Conservation (phyloP, 1,140 invertebrate species). For the Drosophila insularis region DNA sequence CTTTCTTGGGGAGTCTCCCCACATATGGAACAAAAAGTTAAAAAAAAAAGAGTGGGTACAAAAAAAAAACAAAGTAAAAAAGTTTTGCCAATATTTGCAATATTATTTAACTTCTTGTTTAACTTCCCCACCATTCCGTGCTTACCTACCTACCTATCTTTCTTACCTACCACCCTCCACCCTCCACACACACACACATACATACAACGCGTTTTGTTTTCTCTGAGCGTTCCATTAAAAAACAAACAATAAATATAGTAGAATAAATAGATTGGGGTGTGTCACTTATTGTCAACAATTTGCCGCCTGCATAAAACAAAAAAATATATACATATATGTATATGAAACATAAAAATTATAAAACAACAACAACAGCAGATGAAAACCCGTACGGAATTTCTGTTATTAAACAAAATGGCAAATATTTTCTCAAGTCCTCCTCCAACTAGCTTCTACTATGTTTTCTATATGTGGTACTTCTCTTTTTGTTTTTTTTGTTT, state of each 20-base stretch:
- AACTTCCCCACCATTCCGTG: background rate
- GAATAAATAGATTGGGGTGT: constrained; percentile 23
- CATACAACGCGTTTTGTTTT: background rate
- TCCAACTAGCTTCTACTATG: constrained; percentile 19
- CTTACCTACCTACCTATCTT: background rate
- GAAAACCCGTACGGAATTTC: constrained; percentile 37
- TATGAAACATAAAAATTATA: background rate
- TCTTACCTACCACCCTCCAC: background rate
- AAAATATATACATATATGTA: no score
- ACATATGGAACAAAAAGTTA: background rate
- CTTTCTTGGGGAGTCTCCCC: constrained; percentile 6
- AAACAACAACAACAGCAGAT: background rate
- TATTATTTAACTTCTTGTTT: constrained; percentile 36
- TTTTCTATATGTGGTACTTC: background rate
- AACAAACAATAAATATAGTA: constrained; percentile 14
- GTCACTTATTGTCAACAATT: constrained; percentile 36
- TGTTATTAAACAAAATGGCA: constrained; percentile 39
- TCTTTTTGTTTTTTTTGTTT: background rate
- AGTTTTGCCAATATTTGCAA: constrained; percentile 22
- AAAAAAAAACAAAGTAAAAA: constrained; percentile 2
- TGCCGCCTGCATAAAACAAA: constrained; percentile 10
- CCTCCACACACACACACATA: no score
- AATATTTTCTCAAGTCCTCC: constrained; percentile 49
- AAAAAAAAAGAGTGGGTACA: background rate
- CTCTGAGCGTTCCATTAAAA: constrained; percentile 11